Evolutionary conservation across 2,797 vertebrate species (phyloP).

Genomic region (Scyliorhinus canicula): DNA sequence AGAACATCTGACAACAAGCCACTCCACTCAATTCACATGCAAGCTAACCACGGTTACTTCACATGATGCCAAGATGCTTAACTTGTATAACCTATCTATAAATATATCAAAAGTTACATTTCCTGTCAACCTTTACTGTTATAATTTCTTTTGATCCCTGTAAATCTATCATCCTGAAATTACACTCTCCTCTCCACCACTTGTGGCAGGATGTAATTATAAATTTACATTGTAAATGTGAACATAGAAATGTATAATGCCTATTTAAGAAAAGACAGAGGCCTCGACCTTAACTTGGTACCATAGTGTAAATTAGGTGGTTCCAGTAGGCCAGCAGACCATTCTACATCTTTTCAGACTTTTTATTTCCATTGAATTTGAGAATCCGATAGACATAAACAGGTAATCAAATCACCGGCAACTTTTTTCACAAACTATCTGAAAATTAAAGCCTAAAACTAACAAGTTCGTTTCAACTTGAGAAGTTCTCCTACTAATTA

Average conservation of each 20-base stretch:
- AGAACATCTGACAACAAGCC: background rate
- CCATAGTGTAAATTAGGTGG: too few relatives aligned
- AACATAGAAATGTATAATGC: background rate
- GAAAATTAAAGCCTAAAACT: too few relatives aligned
- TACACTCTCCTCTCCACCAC: background rate
- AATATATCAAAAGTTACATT: background rate
- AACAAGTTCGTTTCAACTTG: background rate
- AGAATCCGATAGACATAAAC: background rate
- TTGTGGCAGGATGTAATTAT: background rate
- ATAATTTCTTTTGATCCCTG: background rate
- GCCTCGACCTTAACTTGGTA: background rate
- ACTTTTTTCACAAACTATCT: too few relatives aligned
- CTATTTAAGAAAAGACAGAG: background rate
- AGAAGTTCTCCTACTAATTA: too few relatives aligned
- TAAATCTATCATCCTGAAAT: background rate
- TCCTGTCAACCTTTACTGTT: background rate
- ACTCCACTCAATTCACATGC: background rate
- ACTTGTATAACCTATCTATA: background rate
- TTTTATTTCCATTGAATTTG: background rate
- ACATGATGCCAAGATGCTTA: background rate
- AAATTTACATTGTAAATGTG: background rate
- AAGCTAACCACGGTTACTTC: background rate
- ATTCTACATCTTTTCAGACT: background rate
- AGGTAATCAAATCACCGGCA: background rate
- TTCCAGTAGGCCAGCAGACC: background rate